Percentiles rank a stretch among this genome's conserved stretches.
These are phyloP conservation scores for Chloropsis hardwickii DNA, from an alignment of 2,113 vertebrate genomes.

Conservation along the genomic window DNA sequence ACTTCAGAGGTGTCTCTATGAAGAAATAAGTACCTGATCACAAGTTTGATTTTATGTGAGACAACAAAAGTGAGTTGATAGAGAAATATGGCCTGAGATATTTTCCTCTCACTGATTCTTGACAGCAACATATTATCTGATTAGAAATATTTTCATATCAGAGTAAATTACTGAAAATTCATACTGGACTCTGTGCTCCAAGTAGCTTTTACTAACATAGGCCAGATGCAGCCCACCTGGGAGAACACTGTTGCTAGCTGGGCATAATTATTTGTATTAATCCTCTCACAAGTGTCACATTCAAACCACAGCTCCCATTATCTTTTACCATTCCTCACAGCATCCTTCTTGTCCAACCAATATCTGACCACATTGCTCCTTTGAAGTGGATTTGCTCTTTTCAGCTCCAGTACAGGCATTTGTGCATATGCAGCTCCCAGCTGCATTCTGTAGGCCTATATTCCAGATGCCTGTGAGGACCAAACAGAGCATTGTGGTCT, in stretches of 20 bases:
- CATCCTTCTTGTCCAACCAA: background rate
- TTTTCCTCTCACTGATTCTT: background rate
- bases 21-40: background rate
- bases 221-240: background rate
- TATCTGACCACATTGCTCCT: background rate
- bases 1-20: background rate
- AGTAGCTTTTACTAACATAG: background rate
- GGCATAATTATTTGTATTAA: background rate
- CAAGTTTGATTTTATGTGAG: background rate
- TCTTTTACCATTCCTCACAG: background rate
- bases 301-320: background rate
- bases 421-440: background rate
- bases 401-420: background rate
- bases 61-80: background rate
- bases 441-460: background rate
- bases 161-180: background rate
- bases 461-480: background rate
- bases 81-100: background rate
- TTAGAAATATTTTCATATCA: background rate
- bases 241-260: background rate
- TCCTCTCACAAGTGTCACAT: background rate
- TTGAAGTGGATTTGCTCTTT: conserved; percentile 38
- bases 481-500: background rate
- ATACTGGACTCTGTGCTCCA: background rate
- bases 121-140: background rate